These are phyloP conservation scores for Ginglymostoma cirratum DNA, from an alignment of 2,113 vertebrate genomes.

Conservation along the genomic window DNA sequence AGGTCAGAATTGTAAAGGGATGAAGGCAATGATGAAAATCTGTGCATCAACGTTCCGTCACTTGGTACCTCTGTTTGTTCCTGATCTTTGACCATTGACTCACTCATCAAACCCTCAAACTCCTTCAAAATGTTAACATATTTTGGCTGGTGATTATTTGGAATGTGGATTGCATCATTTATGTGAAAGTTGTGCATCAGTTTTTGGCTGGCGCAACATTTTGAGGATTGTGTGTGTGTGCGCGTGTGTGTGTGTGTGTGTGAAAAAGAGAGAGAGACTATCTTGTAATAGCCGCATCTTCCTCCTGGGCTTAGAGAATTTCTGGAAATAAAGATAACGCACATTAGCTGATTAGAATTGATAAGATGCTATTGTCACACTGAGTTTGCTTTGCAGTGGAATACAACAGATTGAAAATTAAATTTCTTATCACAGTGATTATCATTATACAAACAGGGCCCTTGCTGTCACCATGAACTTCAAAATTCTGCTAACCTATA, in stretches of 20 bases:
- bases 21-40: not conserved
- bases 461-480: not conserved
- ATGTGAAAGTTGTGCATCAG: not conserved
- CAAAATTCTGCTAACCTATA: not conserved
- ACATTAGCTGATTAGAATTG: not conserved
- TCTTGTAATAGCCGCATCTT: not conserved
- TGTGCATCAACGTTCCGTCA: not conserved
- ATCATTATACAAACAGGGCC: not conserved
- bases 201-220: not conserved
- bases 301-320: not conserved
- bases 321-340: not conserved
- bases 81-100: not conserved
- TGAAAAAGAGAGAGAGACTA: not conserved
- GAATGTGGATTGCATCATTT: not conserved
- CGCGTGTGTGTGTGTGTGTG: not conserved
- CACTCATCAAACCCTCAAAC: not conserved
- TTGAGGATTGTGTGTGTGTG: not conserved
- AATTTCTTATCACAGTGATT: not conserved
- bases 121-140: not conserved
- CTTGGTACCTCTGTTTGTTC: not conserved
- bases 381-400: not conserved
- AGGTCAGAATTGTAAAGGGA: not conserved
- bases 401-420: not conserved
- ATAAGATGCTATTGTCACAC: not conserved
- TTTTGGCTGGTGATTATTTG: not conserved